Conservation (phyloP, 1,140 invertebrate species). For the Brachionus angularis region DNA sequence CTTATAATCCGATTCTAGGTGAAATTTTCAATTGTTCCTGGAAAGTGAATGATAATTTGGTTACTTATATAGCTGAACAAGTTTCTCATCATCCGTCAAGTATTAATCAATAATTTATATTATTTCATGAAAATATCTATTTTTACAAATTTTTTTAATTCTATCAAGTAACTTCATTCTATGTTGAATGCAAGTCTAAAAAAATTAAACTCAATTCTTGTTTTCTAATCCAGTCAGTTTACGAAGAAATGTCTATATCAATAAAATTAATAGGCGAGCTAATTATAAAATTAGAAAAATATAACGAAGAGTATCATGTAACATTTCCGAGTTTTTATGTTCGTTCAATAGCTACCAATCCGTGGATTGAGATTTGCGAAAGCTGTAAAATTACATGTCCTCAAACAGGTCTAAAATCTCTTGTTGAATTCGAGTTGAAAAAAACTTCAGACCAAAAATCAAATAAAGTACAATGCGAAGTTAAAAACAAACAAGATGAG, state of each 20-base stretch:
- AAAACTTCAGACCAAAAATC: slow-evolving; percentile 67
- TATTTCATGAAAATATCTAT: too few relatives aligned
- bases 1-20: slow-evolving; percentile 64
- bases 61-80: slow-evolving; percentile 86
- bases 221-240: slow-evolving; percentile 89
- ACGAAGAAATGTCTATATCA: neutral
- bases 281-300: slow-evolving; percentile 72
- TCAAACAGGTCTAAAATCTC: neutral
- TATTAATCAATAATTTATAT: slow-evolving; percentile 52
- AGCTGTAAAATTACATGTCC: slow-evolving; percentile 66
- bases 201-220: slow-evolving; percentile 84
- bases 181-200: slow-evolving; percentile 86
- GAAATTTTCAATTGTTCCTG: slow-evolving; percentile 63
- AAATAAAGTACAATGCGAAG: slow-evolving; percentile 78
- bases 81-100: slow-evolving; percentile 98
- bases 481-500: slow-evolving; percentile 61
- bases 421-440: neutral
- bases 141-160: neutral
- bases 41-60: slow-evolving; percentile 48
- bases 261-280: slow-evolving; percentile 55
- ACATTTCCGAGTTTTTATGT: slow-evolving; percentile 95
- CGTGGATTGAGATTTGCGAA: slow-evolving; percentile 93
- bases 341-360: slow-evolving; percentile 84
- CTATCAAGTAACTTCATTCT: slow-evolving; percentile 83
- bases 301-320: slow-evolving; percentile 83